Evolutionary conservation across 2,113 vertebrate genomes (phyloP).

Genomic region (Nesoenas mayeri): DNA sequence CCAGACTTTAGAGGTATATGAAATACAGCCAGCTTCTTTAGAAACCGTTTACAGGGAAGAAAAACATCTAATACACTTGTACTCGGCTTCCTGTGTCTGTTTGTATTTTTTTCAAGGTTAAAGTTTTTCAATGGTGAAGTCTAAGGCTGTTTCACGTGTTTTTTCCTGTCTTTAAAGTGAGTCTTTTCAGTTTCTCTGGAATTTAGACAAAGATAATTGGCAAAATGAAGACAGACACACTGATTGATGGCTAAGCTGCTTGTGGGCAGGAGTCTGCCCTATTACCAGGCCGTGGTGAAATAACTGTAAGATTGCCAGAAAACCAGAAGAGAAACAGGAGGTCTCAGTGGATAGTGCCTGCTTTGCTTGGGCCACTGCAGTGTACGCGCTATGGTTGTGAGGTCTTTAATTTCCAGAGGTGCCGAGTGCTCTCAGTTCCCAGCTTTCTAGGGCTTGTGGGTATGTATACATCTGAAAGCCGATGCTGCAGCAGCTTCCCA

Average conservation of each 20-base stretch:
- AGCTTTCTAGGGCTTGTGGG: not conserved
- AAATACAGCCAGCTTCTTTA: not conserved
- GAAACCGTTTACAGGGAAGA: not conserved
- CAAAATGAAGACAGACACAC: not conserved
- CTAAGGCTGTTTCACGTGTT: not conserved
- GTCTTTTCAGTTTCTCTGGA: not conserved
- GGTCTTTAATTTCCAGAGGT: not conserved
- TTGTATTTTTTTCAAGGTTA: not conserved
- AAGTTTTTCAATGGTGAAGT: not conserved
- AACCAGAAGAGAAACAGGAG: not conserved
- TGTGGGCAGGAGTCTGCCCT: not conserved
- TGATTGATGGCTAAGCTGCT: not conserved
- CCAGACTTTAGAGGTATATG: fast-evolving
- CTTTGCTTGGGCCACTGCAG: not conserved
- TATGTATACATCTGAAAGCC: not conserved
- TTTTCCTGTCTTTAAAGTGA: not conserved
- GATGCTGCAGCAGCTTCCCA: not conserved
- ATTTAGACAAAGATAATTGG: not conserved
- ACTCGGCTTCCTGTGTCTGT: not conserved
- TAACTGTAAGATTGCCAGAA: not conserved
- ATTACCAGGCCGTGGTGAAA: not conserved
- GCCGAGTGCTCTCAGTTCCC: not conserved
- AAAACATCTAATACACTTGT: not conserved
- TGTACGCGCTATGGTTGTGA: fast-evolving
- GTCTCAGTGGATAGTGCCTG: not conserved